Percentiles rank a stretch among this genome's conserved stretches.
Evolutionary conservation across 53 echinoderm and acorn worm genomes (phyloP).

Genomic region (Glandiceps talaboti): DNA sequence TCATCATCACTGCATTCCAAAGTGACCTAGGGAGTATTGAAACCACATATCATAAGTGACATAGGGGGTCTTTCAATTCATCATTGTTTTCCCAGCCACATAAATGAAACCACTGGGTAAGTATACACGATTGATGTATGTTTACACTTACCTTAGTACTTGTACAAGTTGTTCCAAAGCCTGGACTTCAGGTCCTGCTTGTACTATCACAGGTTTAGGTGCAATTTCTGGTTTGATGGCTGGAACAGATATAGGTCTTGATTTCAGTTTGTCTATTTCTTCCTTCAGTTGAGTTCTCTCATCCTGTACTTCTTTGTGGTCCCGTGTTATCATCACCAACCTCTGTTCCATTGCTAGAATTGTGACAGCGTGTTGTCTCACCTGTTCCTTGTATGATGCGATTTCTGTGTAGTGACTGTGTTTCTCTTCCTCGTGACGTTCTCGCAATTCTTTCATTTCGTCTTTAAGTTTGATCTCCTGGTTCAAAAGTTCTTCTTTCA

Average conservation of each 20-base stretch:
- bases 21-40: too few relatives aligned
- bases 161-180: constrained; percentile 75
- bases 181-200: constrained; percentile 54
- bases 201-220: constrained; percentile 54
- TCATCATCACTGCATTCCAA: too few relatives aligned
- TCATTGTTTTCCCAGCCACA: too few relatives aligned
- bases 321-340: constrained; percentile 31
- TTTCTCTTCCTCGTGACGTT: constrained; percentile 39
- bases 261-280: constrained; percentile 37
- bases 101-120: too few relatives aligned
- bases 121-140: too few relatives aligned
- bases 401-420: background rate
- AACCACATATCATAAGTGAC: too few relatives aligned
- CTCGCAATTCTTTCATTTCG: constrained; percentile 27
- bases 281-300: constrained; percentile 51
- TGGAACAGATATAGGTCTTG: constrained; percentile 1
- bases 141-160: constrained; percentile 65
- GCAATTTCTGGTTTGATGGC: constrained; percentile 7
- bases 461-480: constrained; percentile 25
- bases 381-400: constrained; percentile 54
- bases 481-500: constrained; percentile 35
- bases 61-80: too few relatives aligned
- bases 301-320: constrained; percentile 28
- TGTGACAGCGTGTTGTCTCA: constrained; percentile 69
- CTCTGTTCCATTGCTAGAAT: constrained; percentile 58